A percentile compares a stretch with the other conserved stretches of the same genome.
Evolutionary conservation across 2,888 invertebrate species (phyloP).

Genomic region (Heliconius hortense): DNA sequence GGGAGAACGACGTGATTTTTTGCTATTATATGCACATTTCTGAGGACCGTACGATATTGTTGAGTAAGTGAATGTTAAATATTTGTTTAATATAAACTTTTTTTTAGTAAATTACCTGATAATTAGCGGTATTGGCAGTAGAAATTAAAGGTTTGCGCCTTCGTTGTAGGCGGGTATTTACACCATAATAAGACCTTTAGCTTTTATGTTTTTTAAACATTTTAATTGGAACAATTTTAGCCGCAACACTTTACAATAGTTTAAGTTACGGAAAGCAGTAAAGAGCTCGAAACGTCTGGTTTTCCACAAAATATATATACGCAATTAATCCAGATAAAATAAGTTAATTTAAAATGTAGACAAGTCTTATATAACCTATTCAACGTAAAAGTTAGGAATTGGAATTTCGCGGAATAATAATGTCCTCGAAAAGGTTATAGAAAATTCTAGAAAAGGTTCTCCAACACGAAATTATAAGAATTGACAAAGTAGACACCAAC

Average conservation of each 20-base stretch:
- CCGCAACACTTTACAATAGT: background rate
- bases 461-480: background rate
- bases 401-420: background rate
- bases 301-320: background rate
- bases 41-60: background rate
- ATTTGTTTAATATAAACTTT: background rate
- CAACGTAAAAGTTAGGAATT: background rate
- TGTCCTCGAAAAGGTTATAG: no score
- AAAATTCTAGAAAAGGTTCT: no score
- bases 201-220: background rate
- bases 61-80: background rate
- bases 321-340: background rate
- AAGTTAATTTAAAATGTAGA: background rate
- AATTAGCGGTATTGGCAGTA: background rate
- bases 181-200: background rate
- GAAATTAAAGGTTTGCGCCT: background rate
- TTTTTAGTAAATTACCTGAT: background rate
- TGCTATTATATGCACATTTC: background rate
- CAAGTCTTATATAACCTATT: background rate
- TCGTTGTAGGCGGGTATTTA: background rate
- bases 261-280: background rate
- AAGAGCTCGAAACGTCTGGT: no score
- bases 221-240: background rate
- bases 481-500: background rate
- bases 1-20: constrained; percentile 14